phyloP scores from a whole-genome alignment of 2,797 vertebrate species.

The Pipistrellus pygmaeus region DNA sequence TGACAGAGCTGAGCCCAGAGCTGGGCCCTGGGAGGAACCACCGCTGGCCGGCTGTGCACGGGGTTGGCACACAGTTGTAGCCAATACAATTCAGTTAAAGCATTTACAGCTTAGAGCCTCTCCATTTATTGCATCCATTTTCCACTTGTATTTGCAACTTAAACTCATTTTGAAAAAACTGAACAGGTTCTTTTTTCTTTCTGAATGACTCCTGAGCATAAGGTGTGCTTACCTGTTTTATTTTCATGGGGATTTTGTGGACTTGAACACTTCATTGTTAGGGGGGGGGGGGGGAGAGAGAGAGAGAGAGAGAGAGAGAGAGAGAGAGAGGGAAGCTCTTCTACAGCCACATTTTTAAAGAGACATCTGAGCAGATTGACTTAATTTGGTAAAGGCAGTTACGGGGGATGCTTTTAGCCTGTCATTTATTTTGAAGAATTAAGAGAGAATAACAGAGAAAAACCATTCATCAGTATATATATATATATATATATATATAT shows the following conservation, averaged over 20 bases:
- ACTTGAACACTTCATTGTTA: background rate
- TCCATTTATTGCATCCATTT: background rate
- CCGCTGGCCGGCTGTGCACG: background rate
- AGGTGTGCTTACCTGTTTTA: background rate
- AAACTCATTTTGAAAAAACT: conserved; percentile 27
- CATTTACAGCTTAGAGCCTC: background rate
- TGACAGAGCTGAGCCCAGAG: background rate
- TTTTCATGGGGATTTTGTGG: background rate
- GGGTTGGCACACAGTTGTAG: background rate
- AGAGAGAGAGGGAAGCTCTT: background rate
- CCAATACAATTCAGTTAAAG: background rate
- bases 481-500: too few species aligned
- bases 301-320: too few species aligned
- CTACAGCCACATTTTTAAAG: background rate
- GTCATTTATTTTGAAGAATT: conserved; percentile 68
- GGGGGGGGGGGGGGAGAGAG: too few species aligned
- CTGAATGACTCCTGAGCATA: background rate
- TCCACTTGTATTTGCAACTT: background rate
- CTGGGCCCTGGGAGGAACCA: background rate
- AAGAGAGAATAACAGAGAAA: conserved; percentile 20
- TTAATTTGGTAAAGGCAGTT: conserved; percentile 27
- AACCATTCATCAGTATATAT: background rate
- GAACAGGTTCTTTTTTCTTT: background rate
- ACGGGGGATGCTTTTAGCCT: conserved; percentile 58
- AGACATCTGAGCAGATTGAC: background rate